Evolutionary conservation across 2,888 invertebrate species (phyloP).

Genomic region (Eupithecia subfuscata): DNA sequence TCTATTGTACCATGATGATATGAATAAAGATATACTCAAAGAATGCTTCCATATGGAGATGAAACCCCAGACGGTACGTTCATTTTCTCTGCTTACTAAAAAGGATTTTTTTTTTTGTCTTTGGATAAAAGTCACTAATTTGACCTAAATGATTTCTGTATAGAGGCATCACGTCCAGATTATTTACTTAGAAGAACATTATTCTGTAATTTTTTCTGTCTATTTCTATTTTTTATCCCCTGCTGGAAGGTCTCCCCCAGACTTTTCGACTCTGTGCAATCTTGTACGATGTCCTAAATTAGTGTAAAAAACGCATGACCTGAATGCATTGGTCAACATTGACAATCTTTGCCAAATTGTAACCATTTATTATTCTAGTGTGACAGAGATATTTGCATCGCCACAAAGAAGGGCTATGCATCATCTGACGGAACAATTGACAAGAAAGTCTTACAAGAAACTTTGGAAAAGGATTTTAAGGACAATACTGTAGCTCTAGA

Average conservation of each 20-base stretch:
- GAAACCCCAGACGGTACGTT: conserved; percentile 42
- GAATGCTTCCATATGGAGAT: conserved; percentile 43
- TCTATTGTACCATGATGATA: not conserved
- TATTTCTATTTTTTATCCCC: too few relatives aligned
- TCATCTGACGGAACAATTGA: conserved; percentile 50
- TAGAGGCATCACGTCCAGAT: not conserved
- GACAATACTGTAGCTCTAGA: conserved; percentile 36
- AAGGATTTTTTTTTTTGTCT: too few relatives aligned
- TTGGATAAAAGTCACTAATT: not conserved
- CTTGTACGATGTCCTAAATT: too few relatives aligned
- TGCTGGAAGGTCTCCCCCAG: too few relatives aligned
- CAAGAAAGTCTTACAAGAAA: conserved; percentile 38
- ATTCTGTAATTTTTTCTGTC: too few relatives aligned
- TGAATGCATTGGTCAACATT: not conserved
- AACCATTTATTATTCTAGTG: conserved; percentile 48
- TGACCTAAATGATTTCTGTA: not conserved
- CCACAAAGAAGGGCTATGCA: conserved; percentile 47
- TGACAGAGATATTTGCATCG: conserved; percentile 49
- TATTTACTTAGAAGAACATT: not conserved
- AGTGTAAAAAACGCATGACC: not conserved
- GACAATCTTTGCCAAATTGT: not conserved
- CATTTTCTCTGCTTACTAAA: not conserved
- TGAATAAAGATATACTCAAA: conserved; percentile 9
- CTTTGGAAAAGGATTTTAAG: conserved; percentile 30
- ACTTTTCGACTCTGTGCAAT: too few relatives aligned